These are phyloP conservation scores for Pseudomyrmex flavicornis DNA, from an alignment of 1,140 invertebrate species.

Conservation along the genomic window DNA sequence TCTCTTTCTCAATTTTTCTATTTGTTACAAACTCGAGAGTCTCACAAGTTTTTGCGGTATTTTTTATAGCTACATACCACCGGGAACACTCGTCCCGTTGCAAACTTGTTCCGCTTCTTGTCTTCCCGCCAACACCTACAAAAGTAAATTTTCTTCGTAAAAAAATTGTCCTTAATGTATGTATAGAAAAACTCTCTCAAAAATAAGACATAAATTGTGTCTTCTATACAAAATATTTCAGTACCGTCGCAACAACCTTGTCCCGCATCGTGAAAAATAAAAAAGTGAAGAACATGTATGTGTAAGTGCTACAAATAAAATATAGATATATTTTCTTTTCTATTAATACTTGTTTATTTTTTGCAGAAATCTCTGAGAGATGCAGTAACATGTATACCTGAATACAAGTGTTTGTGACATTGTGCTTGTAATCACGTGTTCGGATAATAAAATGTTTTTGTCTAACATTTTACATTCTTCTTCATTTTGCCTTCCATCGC, in stretches of 20 bases:
- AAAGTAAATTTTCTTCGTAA: slow-evolving; percentile 50
- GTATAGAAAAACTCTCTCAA: background rate
- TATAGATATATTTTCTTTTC: too few species aligned
- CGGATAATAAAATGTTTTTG: slow-evolving; percentile 41
- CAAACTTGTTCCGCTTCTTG: slow-evolving; percentile 50
- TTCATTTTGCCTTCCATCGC: too few species aligned
- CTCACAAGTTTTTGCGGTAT: background rate
- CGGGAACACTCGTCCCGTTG: slow-evolving; percentile 71
- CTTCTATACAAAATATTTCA: slow-evolving; percentile 13
- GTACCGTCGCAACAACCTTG: slow-evolving; percentile 42
- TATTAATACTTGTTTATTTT: background rate
- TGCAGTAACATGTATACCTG: background rate
- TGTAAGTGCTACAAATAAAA: too few species aligned
- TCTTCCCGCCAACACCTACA: slow-evolving; percentile 45
- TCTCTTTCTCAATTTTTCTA: background rate
- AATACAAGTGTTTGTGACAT: slow-evolving; percentile 7
- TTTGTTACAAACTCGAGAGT: background rate
- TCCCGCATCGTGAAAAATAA: slow-evolving; percentile 30
- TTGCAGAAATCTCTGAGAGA: background rate
- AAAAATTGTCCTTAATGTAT: slow-evolving; percentile 19
- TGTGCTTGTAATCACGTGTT: slow-evolving; percentile 12
- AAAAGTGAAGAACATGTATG: slow-evolving; percentile 1
- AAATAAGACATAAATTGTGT: too few species aligned
- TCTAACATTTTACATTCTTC: too few species aligned
- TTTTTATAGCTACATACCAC: slow-evolving; percentile 72